Evolutionary conservation across 2,113 vertebrate genomes (phyloP).

Genomic region (Thalassoma bifasciatum): DNA sequence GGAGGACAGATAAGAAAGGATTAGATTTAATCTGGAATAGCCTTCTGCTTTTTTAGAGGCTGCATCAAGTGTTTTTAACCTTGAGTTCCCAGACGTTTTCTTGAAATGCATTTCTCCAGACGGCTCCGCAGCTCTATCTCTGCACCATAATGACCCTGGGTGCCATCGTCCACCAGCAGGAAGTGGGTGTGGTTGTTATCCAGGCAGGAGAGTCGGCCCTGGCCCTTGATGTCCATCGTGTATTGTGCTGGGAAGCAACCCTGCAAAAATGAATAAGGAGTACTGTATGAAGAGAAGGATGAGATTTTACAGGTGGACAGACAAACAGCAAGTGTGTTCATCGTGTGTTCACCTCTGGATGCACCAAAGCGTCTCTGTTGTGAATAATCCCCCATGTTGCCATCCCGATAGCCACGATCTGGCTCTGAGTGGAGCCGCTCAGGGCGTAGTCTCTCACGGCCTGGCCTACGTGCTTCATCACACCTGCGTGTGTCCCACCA

Average conservation of each 20-base stretch:
- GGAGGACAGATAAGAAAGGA: not conserved
- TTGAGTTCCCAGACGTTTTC: constrained; percentile 82
- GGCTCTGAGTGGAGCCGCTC: constrained; percentile 80
- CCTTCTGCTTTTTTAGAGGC: not conserved
- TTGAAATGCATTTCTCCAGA: constrained; percentile 91
- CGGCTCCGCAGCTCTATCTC: constrained; percentile 88
- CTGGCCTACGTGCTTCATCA: constrained; percentile 97
- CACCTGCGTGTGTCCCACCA: constrained; percentile 91
- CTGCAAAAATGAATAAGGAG: constrained; percentile 67
- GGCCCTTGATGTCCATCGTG: constrained; percentile 85
- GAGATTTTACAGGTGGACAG: too few species aligned
- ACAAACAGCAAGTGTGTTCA: not conserved
- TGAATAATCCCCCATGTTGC: constrained; percentile 94
- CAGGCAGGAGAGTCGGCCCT: constrained; percentile 89
- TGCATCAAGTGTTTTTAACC: constrained; percentile 56
- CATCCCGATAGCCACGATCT: constrained; percentile 93
- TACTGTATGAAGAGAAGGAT: not conserved
- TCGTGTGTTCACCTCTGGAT: constrained; percentile 71
- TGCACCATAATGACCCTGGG: constrained; percentile 87
- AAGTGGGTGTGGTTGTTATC: constrained; percentile 97
- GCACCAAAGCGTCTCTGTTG: constrained; percentile 84
- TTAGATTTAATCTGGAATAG: constrained; percentile 3
- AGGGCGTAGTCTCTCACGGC: constrained; percentile 89
- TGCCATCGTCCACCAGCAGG: constrained; percentile 95
- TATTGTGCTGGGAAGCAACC: constrained; percentile 91